Base-by-base conservation (phyloP, 1,140 invertebrate genomes). In the Lordiphosa mommai region DNA sequence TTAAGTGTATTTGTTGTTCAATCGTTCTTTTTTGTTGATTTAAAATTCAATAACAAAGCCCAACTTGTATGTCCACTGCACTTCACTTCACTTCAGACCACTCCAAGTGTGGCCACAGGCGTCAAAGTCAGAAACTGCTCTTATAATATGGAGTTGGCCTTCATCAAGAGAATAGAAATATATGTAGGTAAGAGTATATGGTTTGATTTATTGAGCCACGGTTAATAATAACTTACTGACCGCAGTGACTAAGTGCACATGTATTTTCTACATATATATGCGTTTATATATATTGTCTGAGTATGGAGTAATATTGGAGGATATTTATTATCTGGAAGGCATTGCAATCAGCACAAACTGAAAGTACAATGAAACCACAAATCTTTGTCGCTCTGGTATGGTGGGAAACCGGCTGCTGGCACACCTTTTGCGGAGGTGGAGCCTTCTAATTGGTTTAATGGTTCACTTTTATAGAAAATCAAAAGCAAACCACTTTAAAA, bases 381-480 rank as follows among this genome's bases (percentile, higher is more conserved):
- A 32, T 47, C 13, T 32, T 72, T 65, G 52, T 50, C 34, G 30
- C 41, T 34, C 4, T 32, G 29, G 23, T 40, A 29, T 48, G 46
- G 40, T 61, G 56, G 55, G 53, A 74, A 73, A 73, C 65, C 61
- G 66, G 76, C 57, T 66, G 50, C 32, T 47, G 74, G 40, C 74
- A 74, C 74, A 71, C 74, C 74, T 55, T 52, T 33, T 74, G 77
- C 57, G 74, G 76, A 71, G 74, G 74, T 80, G 74, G 76, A 82
- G 74, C 76, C 65, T 79, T 73, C 64, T 82, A 80, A 80, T 80
- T 74, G 76, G 74, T 65, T 61, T 74, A 82, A 80, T 71, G 71
- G 76, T 50, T 43, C 58, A 64, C 64, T 60, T 58, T 73, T 57
- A 57, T 69, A 34, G 53, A 34, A 51, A 64, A 59, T 59, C 43